phyloP scores from a whole-genome alignment of 1,140 invertebrate genomes.

The Rhysida immarginata region DNA sequence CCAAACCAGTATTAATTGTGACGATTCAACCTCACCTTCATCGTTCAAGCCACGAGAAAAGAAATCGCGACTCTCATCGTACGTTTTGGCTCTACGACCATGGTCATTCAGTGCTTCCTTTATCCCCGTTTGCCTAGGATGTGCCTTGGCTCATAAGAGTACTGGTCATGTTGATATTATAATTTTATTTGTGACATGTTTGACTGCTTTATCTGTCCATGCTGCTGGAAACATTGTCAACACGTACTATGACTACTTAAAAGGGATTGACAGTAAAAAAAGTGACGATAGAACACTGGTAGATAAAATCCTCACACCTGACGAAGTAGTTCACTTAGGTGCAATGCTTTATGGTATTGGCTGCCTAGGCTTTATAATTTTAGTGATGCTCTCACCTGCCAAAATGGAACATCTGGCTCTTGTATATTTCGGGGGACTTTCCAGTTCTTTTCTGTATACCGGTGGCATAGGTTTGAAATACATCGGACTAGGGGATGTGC shows the following conservation, averaged over 20 bases:
- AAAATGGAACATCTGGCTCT: slow-evolving; percentile 85
- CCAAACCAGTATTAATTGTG: neutral
- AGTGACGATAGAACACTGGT: slow-evolving; percentile 85
- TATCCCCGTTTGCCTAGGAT: slow-evolving; percentile 73
- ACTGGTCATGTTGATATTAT: slow-evolving; percentile 55
- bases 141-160: slow-evolving; percentile 64
- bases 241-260: slow-evolving; percentile 86
- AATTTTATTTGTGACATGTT: slow-evolving; percentile 59
- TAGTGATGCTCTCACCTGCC: slow-evolving; percentile 65
- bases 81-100: slow-evolving; percentile 68
- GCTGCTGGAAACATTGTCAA: slow-evolving; percentile 94
- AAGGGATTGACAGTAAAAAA: slow-evolving; percentile 77
- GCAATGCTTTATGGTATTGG: slow-evolving; percentile 72
- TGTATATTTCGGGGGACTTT: slow-evolving; percentile 86
- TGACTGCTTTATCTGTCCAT: slow-evolving; percentile 78
- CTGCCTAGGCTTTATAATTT: slow-evolving; percentile 68
- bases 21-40: neutral
- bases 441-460: slow-evolving; percentile 80
- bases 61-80: slow-evolving; percentile 45
- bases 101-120: slow-evolving; percentile 86
- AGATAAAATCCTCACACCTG: slow-evolving; percentile 67
- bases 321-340: slow-evolving; percentile 73
- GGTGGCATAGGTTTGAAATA: slow-evolving; percentile 89
- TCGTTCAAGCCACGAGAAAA: slow-evolving; percentile 44
- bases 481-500: slow-evolving; percentile 73